These are phyloP conservation scores for Sinotaia quadrata DNA, from an alignment of 2,888 invertebrate species.

Conservation along the genomic window DNA sequence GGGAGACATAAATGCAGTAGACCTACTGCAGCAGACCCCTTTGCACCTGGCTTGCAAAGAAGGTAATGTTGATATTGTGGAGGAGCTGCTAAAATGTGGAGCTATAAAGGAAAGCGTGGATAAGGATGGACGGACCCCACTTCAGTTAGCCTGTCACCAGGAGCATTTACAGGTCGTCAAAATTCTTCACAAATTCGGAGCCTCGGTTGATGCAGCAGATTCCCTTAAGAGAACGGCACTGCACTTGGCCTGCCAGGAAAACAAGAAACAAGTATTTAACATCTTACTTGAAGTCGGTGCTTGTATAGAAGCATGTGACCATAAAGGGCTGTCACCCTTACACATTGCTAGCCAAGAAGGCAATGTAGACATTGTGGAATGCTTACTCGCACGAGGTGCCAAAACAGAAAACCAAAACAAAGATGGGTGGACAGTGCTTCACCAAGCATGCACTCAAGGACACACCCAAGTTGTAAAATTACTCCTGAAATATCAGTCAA, in stretches of 20 bases:
- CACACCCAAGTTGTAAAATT: not conserved
- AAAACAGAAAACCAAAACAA: no score
- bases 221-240: not conserved
- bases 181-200: not conserved
- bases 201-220: not conserved
- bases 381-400: not conserved
- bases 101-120: not conserved
- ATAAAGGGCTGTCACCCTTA: not conserved
- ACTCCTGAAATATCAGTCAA: not conserved
- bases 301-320: not conserved
- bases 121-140: not conserved
- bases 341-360: not conserved
- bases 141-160: not conserved
- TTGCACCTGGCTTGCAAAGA: not conserved
- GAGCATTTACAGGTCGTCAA: not conserved
- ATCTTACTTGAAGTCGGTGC: not conserved
- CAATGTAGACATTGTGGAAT: not conserved
- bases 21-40: not conserved
- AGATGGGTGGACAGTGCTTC: not conserved
- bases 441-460: not conserved
- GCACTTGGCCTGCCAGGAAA: not conserved
- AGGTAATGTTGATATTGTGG: not conserved
- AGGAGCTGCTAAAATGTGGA: not conserved
- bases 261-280: not conserved
- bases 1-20: no score